Evolutionary conservation across 1,140 invertebrate genomes (phyloP).

Genomic region (Charaxes varanes): DNA sequence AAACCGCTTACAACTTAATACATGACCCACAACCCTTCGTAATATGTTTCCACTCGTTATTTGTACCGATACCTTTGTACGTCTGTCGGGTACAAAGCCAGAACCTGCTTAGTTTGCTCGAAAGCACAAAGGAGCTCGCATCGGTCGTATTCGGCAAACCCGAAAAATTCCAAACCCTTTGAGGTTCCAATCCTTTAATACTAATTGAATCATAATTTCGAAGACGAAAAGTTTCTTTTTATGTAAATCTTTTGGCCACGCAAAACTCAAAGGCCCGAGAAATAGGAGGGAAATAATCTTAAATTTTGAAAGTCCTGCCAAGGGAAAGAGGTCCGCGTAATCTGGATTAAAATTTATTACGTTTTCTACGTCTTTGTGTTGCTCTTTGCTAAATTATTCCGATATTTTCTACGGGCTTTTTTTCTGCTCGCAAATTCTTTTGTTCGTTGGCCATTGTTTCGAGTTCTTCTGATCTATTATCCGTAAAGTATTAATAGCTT

Average conservation of each 20-base stretch:
- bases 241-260: slow-evolving; percentile 65
- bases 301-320: slow-evolving; percentile 42
- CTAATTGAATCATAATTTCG: slow-evolving; percentile 73
- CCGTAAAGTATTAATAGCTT: too few relatives aligned
- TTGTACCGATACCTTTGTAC: slow-evolving; percentile 42
- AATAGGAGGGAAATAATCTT: slow-evolving; percentile 57
- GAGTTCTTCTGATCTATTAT: too few relatives aligned
- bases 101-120: slow-evolving; percentile 60
- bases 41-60: slow-evolving; percentile 41
- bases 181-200: slow-evolving; percentile 69
- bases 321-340: slow-evolving; percentile 33
- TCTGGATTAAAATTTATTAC: slow-evolving; percentile 55
- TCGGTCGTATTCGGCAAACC: slow-evolving; percentile 52
- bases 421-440: too few relatives aligned
- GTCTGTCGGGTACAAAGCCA: slow-evolving; percentile 46
- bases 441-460: too few relatives aligned
- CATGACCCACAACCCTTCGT: not conserved
- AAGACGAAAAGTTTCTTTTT: slow-evolving; percentile 69
- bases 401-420: slow-evolving; percentile 18
- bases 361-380: slow-evolving; percentile 24
- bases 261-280: slow-evolving; percentile 51
- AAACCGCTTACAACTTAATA: not conserved
- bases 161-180: slow-evolving; percentile 62
- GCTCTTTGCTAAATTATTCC: slow-evolving; percentile 21
- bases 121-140: slow-evolving; percentile 61